Evolutionary conservation across 1,140 invertebrate species (phyloP), one percentile per base, ranked within the genome.

Genomic region (Leptinotarsa undecemlineata): DNA sequence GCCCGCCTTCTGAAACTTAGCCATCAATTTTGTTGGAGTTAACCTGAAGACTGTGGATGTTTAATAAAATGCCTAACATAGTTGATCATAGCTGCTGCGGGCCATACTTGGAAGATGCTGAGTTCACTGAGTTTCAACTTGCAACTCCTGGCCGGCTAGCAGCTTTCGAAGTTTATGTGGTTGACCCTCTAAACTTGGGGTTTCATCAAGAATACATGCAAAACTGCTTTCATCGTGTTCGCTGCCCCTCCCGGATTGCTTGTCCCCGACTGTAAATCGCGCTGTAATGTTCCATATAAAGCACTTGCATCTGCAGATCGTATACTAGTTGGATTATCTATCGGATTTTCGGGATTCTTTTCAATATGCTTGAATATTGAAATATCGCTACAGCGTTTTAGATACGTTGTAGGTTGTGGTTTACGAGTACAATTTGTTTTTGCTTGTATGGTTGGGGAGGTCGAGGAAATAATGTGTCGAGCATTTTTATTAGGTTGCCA

Each of bases 111-210:
- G 71, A 82, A 82, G 81, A 82, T 62, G 80, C 51, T 57, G 69
- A 79, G 68, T 77, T 74, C 76, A 69, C 57, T 64, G 77, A 81
- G 77, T 81, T 82, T 74, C 74, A 82, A 81, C 80, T 81, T 78
- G 76, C 81, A 79, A 81, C 77, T 82, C 81, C 78, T 79, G 79
- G 78, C 79, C 78, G 75, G 78, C 80, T 79, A 82, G 81, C 82
- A 82, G 82, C 82, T 83, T 80, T 78, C 79, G 77, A 85, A 85
- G 84, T 85, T 85, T 85, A 81, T 85, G 84, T 78, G 84, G 84
- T 84, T 84, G 84, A 84, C 84, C 82, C 82, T 83, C 79, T 72
- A 82, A 83, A 79, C 74, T 82, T 79, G 77, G 76, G 78, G 76
- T 80, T 81, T 79, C 80, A 80, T 81, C 79, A 79, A 78, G 78